These are phyloP conservation scores for Drosophila arizonae DNA, from an alignment of 1,140 invertebrate genomes.

Conservation along the genomic window DNA sequence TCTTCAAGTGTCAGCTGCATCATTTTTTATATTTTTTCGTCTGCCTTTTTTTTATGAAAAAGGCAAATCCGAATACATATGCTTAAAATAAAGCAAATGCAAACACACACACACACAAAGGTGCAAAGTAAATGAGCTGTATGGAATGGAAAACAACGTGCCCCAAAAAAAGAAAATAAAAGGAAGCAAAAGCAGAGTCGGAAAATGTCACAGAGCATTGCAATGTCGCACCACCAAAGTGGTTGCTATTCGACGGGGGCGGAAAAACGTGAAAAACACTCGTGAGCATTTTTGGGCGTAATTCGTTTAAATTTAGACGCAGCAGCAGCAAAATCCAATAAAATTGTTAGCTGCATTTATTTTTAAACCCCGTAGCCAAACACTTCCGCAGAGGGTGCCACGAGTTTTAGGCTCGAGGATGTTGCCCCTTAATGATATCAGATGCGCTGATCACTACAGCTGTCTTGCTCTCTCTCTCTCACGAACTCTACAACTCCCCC, in stretches of 20 bases:
- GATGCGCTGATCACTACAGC: constrained; percentile 56
- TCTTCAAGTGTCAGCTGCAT: constrained; percentile 68
- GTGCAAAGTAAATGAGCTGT: constrained; percentile 76
- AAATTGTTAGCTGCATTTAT: constrained; percentile 53
- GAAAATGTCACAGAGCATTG: constrained; percentile 61
- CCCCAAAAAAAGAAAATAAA: constrained; percentile 16
- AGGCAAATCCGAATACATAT: constrained; percentile 32
- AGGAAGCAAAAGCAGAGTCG: constrained; percentile 36
- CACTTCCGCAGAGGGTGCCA: constrained; percentile 61
- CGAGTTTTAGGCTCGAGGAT: constrained; percentile 49
- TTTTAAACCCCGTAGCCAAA: constrained; percentile 55
- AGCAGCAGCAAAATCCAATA: constrained; percentile 28
- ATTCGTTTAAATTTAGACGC: constrained; percentile 45
- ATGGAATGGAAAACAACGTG: constrained; percentile 37
- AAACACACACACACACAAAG: constrained; percentile 41
- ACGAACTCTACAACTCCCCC: background rate
- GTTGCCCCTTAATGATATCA: constrained; percentile 75
- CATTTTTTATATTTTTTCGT: constrained; percentile 39
- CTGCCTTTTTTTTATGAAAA: constrained; percentile 24
- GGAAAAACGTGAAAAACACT: constrained; percentile 52
- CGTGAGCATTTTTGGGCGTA: constrained; percentile 60
- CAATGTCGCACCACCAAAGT: constrained; percentile 46
- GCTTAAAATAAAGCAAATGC: constrained; percentile 34
- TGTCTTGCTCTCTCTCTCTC: background rate
- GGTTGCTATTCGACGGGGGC: constrained; percentile 29